Evolutionary conservation across 2,888 invertebrate genomes (phyloP), one percentile per base, ranked within the genome.

Genomic region (Quadroppia sp.): DNA sequence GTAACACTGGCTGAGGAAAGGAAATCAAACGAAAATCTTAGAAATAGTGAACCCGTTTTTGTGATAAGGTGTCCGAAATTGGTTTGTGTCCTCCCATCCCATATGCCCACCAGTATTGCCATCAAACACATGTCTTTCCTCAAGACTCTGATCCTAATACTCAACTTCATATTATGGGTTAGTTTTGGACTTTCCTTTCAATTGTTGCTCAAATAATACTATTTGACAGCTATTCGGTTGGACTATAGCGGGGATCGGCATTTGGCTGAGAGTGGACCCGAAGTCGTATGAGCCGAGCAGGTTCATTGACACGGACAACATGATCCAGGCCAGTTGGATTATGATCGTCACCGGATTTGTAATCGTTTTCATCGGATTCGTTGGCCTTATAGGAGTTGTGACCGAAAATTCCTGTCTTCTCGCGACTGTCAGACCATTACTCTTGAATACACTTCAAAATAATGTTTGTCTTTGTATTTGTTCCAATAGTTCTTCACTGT

Each of bases 211-310:
- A 11, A 7, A 56, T 23, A 15, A 15, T 56, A 1, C 13, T 7
- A 23, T n/a, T 4, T n/a, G 15, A 36, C 6, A 73, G 73, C 48
- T 73, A 45, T 70, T 76, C 23, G 75, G 76, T 15, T 48, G 75
- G 61, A 61, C 73, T 17, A 70, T 75, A 17, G 32, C 75, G 20
- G 76, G 76, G 15, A 76, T 76, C 2, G 76, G 76, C 20, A 72
- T 76, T 17, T 76, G 76, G 76, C 48, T 75, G 9, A 42, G 76
- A 20, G 71, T 72, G 9, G 76, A 76, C 71, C 76, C 76, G 13
- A 76, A 76, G 36, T 72, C 76, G 25, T 76, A 76, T 48, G 76
- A 76, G 30, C 71, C 74, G 11, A 72, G 71, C n/a, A n/a, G 71
- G 15, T 75, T 59, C 50, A 71, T 76, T 9, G 76, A 75, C 20